Conservation (phyloP, 2,888 invertebrate genomes). For the Hermodice carunculata region DNA sequence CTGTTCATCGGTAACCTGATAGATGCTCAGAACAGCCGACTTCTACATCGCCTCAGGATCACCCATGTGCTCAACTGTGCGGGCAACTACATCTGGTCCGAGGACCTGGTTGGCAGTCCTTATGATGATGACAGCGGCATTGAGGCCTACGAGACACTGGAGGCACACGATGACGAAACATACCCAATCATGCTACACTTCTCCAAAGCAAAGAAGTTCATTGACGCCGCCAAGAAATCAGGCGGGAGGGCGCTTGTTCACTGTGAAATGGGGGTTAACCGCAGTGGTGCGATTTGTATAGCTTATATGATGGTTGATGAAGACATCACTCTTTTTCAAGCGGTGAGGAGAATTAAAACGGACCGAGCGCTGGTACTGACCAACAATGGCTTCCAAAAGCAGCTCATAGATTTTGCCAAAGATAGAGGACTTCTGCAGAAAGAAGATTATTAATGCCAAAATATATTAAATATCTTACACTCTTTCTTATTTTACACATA, state of each 20-base stretch:
- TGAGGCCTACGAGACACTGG: slow-evolving; percentile 29
- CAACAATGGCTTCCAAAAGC: slow-evolving; percentile 38
- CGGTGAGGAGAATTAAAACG: slow-evolving; percentile 25
- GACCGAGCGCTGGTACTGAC: slow-evolving; percentile 33
- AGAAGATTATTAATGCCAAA: too few species aligned
- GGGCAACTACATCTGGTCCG: slow-evolving; percentile 11
- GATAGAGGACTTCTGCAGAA: slow-evolving; percentile 23
- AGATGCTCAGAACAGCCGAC: slow-evolving; percentile 25
- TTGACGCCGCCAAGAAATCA: slow-evolving; percentile 26
- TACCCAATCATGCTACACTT: slow-evolving; percentile 36
- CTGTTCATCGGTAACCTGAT: slow-evolving; percentile 37
- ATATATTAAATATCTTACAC: too few species aligned
- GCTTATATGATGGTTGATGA: slow-evolving; percentile 37
- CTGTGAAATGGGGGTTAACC: slow-evolving; percentile 41
- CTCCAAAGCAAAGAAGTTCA: slow-evolving; percentile 29
- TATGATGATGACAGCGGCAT: slow-evolving; percentile 18
- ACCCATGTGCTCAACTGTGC: slow-evolving; percentile 44
- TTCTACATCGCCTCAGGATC: slow-evolving; percentile 28
- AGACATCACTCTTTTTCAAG: slow-evolving; percentile 28
- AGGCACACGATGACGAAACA: slow-evolving; percentile 31
- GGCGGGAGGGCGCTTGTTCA: slow-evolving; percentile 39
- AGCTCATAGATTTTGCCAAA: slow-evolving; percentile 35
- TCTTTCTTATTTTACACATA: too few species aligned
- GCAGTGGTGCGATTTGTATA: slow-evolving; percentile 40
- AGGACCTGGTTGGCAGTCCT: slow-evolving; percentile 18